phyloP scores from a whole-genome alignment of 64 coral and sea anemone species.

The Trachythela sp. region DNA sequence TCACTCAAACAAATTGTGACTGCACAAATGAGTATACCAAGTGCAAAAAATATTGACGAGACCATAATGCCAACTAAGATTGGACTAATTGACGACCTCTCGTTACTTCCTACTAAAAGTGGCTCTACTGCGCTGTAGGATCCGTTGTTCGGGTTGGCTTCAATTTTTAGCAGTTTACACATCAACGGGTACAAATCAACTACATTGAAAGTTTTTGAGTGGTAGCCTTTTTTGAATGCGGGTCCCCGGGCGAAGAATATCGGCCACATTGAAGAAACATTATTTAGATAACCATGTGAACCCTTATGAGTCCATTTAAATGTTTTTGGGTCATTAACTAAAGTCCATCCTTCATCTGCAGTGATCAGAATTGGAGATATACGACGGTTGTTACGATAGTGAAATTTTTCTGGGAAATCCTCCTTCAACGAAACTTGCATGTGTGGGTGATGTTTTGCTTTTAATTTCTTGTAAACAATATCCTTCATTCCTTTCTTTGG shows the following conservation, averaged over 20 bases:
- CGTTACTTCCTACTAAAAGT: neutral
- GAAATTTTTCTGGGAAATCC: conserved; percentile 50
- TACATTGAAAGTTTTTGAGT: conserved; percentile 48
- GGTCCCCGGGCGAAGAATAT: conserved; percentile 76
- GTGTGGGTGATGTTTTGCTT: conserved; percentile 34
- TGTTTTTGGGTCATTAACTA: neutral
- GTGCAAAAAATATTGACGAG: neutral
- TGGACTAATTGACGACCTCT: neutral
- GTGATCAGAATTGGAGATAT: conserved; percentile 54
- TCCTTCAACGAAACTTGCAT: conserved; percentile 59
- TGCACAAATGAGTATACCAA: neutral
- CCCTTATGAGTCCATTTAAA: neutral
- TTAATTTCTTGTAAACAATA: conserved; percentile 48
- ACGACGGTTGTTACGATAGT: conserved; percentile 55
- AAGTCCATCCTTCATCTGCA: conserved; percentile 63
- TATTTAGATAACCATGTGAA: conserved; percentile 58
- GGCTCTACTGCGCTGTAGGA: neutral
- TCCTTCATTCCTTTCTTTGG: conserved; percentile 38
- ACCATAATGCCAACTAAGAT: neutral
- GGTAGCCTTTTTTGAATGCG: conserved; percentile 49
- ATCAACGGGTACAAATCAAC: conserved; percentile 69
- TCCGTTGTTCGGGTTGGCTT: conserved; percentile 62
- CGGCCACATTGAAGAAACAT: conserved; percentile 44
- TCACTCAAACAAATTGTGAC: neutral
- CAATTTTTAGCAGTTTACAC: conserved; percentile 64